Evolutionary conservation across 2,113 vertebrate genomes (phyloP), one percentile per base, ranked within the genome.

Genomic region (Pterocles gutturalis): DNA sequence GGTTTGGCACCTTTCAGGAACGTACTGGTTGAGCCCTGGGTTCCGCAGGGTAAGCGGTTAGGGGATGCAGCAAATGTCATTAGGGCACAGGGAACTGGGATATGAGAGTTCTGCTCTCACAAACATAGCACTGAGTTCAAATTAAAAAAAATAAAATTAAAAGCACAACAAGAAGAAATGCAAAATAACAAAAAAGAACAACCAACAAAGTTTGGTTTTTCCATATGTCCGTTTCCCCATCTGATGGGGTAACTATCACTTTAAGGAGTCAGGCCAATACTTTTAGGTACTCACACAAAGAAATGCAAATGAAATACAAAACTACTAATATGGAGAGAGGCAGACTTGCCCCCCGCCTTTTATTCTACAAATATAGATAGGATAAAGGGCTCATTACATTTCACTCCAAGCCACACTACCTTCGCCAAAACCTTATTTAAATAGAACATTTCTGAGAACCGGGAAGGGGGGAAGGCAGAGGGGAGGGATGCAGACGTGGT

Each of bases 1-100:
- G 88, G 95, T 95, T 95, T 89, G 94, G 83, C 96, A 89, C 94
- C 88, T 97, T 84, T 87, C 41, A 76, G 91, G 93, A 86, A 80
- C 4, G 2, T 0, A 46, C n/a, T 11, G 19, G 67, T 22, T 64
- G 72, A 94, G 77, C 72, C 46, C 45, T 13, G 55, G 28, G 75
- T 61, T 92, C 78, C 76, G 67, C 76, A 75, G 79, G 83, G 76
- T 60, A 67, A 61, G 77, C 1, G 45, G 57, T 61, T 36, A 64
- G 33, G 70, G 73, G 75, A 91, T 48, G 46, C 41, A 83, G 82
- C 48, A 34, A 34, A 71, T 4, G 46, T 3, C 15, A 34, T 51
- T 1, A 55, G 55, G 75, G 34, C 79, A 83, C 43, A 28, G 43
- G 54, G 77, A 90, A 46, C 65, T 1, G 34, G 46, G 53, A 41